These are phyloP conservation scores for Gila robusta DNA, from an alignment of 2,797 vertebrate genomes.

Conservation along the genomic window DNA sequence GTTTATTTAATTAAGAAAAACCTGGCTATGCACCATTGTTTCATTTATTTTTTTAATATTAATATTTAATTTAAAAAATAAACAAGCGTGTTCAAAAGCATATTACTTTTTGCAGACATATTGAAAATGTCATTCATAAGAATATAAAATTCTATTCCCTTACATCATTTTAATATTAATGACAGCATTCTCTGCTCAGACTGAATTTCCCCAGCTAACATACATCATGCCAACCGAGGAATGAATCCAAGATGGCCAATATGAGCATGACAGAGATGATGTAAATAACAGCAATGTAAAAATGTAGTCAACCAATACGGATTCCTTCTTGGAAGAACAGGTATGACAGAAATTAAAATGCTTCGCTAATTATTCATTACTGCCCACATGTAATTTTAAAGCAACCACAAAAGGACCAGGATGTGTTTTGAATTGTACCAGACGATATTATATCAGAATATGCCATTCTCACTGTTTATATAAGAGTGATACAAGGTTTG, in stretches of 20 bases:
- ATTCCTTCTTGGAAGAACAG: conserved; percentile 6
- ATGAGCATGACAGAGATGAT: conserved; percentile 20
- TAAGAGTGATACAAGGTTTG: neutral
- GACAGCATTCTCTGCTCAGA: neutral
- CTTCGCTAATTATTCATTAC: neutral
- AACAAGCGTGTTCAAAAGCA: neutral
- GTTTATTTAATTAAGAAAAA: too few species aligned
- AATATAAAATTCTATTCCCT: neutral
- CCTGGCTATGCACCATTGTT: neutral
- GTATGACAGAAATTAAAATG: neutral
- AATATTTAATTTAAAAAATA: neutral
- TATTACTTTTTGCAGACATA: neutral
- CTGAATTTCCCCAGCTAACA: neutral
- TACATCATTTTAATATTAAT: neutral
- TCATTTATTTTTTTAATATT: neutral
- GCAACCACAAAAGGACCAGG: neutral
- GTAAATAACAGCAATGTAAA: conserved; percentile 39
- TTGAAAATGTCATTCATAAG: neutral
- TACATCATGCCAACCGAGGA: neutral
- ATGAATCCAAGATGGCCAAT: conserved; percentile 7
- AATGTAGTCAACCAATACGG: neutral
- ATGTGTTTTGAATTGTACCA: neutral
- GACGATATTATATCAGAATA: conserved; percentile 10
- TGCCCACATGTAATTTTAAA: neutral
- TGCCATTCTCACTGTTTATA: conserved; percentile 7